A percentile compares a stretch with the other conserved stretches of the same genome.
phyloP scores from a whole-genome alignment of 2,113 vertebrate genomes.

The Pterocles orientalis region DNA sequence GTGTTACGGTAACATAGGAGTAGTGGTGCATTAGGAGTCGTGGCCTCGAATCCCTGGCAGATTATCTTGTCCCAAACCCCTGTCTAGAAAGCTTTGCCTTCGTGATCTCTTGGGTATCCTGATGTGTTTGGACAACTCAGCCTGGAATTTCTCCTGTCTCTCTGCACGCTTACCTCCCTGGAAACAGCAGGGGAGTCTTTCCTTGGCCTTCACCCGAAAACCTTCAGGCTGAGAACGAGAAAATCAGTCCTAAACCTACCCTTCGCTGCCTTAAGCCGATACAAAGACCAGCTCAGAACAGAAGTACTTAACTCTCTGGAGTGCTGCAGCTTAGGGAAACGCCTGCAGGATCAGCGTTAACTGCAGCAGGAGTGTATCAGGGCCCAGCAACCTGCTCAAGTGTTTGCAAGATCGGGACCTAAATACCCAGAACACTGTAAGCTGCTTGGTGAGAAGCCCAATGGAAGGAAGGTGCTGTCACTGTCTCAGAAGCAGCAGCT shows the following conservation, averaged over 20 bases:
- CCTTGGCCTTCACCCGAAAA: not conserved
- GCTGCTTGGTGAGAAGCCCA: not conserved
- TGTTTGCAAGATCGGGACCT: not conserved
- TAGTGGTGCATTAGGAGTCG: not conserved
- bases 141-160: not conserved
- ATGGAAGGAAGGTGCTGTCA: not conserved
- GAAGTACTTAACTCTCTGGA: not conserved
- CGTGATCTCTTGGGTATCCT: not conserved
- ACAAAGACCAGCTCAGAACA: not conserved
- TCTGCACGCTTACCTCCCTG: not conserved
- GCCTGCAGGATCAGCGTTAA: not conserved
- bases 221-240: not conserved
- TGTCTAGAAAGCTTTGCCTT: not conserved
- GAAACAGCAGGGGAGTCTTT: not conserved
- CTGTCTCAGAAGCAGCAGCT: not conserved
- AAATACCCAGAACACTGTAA: not conserved
- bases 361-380: not conserved
- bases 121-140: not conserved
- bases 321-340: not conserved
- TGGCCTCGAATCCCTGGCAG: not conserved
- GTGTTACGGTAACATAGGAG: rapidly evolving
- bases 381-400: constrained; percentile 8
- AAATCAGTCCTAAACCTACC: not conserved
- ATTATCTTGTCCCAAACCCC: not conserved
- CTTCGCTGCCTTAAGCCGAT: not conserved